These are phyloP conservation scores for Drosophila takahashii DNA, from an alignment of 1,140 invertebrate genomes.

Conservation along the genomic window DNA sequence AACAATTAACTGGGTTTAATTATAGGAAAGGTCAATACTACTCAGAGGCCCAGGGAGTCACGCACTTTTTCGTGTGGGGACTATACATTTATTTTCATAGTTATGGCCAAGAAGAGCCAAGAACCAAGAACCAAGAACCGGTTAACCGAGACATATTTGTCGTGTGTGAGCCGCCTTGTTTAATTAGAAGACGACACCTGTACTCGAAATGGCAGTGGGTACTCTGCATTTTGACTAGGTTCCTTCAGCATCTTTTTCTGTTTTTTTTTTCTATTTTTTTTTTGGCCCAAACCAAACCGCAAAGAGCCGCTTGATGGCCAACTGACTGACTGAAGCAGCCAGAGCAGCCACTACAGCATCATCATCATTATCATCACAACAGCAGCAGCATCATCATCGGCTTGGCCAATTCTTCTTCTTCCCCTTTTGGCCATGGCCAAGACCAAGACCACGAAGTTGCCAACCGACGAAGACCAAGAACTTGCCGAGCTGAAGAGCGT, in stretches of 20 bases:
- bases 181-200: conserved; percentile 79
- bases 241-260: conserved; percentile 10
- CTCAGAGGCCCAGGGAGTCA: conserved; percentile 37
- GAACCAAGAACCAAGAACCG: conserved; percentile 23
- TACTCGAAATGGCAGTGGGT: conserved; percentile 39
- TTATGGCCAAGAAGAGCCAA: conserved; percentile 31
- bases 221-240: conserved; percentile 22
- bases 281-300: conserved; percentile 69
- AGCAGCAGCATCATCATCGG: conserved; percentile 13
- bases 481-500: conserved; percentile 67
- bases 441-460: conserved; percentile 61
- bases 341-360: conserved; percentile 34
- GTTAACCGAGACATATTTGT: conserved; percentile 66
- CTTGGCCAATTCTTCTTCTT: conserved; percentile 62
- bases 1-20: conserved; percentile 69
- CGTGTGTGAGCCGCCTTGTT: conserved; percentile 56
- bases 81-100: neutral
- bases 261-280: neutral
- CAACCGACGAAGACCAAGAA: conserved; percentile 57
- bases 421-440: conserved; percentile 58
- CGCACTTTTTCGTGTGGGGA: conserved; percentile 26
- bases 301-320: conserved; percentile 79
- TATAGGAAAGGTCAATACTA: conserved; percentile 62
- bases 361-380: conserved; percentile 38
- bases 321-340: conserved; percentile 74